These are phyloP conservation scores for Dunckerocampus dactyliophorus DNA, from an alignment of 2,113 vertebrate species.

Conservation along the genomic window DNA sequence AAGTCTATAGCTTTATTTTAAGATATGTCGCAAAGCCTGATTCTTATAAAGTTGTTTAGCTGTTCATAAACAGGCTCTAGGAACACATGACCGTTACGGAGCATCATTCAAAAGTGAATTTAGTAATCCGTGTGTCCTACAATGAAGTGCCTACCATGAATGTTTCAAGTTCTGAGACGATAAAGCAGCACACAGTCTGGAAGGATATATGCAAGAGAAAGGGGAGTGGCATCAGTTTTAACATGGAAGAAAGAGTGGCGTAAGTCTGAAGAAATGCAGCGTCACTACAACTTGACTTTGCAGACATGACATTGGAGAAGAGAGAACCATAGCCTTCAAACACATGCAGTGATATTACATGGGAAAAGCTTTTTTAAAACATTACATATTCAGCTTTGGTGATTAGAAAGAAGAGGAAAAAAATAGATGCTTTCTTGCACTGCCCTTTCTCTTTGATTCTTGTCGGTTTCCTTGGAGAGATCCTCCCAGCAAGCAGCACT, in stretches of 20 bases:
- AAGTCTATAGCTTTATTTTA: too few species aligned
- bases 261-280: slow-evolving; percentile 3
- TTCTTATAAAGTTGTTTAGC: too few species aligned
- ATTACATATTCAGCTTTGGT: slow-evolving; percentile 8
- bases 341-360: slow-evolving; percentile 30
- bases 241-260: slow-evolving; percentile 19
- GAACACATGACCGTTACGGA: too few species aligned
- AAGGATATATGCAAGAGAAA: neutral
- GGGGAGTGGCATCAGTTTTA: slow-evolving; percentile 1
- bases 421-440: slow-evolving; percentile 13
- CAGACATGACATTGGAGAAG: slow-evolving; percentile 10
- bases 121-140: too few species aligned
- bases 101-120: too few species aligned
- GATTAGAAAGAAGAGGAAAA: slow-evolving; percentile 5
- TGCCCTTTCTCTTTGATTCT: slow-evolving; percentile 8
- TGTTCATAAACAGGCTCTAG: too few species aligned
- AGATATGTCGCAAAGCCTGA: too few species aligned
- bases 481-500: slow-evolving; percentile 14
- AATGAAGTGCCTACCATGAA: too few species aligned
- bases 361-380: slow-evolving; percentile 21
- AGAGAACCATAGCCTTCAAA: slow-evolving; percentile 40
- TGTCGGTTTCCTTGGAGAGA: slow-evolving; percentile 4
- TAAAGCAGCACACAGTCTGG: too few species aligned
- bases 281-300: slow-evolving; percentile 11
- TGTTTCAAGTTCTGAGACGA: too few species aligned